Evolutionary conservation across 2,797 vertebrate species (phyloP).

Genomic region (Apogon talboti): DNA sequence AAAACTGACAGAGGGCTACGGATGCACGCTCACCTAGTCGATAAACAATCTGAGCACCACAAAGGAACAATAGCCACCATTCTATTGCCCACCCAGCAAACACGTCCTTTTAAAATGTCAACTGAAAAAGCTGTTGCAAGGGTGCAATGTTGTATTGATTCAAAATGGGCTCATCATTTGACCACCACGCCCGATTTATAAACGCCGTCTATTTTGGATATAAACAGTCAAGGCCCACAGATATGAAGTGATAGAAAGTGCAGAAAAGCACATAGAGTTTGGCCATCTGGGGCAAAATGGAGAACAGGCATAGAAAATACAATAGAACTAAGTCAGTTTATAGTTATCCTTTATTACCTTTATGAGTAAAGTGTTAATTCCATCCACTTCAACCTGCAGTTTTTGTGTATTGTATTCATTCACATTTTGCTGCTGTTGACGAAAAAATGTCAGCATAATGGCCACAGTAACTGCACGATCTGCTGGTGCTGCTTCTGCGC

Average conservation of each 20-base stretch:
- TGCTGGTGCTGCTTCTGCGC: too few species aligned
- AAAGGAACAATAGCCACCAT: constrained; percentile 76
- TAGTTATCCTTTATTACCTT: too few species aligned
- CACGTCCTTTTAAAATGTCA: constrained; percentile 78
- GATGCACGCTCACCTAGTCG: constrained; percentile 64
- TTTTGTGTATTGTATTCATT: too few species aligned
- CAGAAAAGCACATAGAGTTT: constrained; percentile 43
- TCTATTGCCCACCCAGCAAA: constrained; percentile 70
- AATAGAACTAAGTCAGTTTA: constrained; percentile 4
- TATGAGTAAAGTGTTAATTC: too few species aligned
- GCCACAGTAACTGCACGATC: too few species aligned
- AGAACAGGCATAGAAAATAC: constrained; percentile 16
- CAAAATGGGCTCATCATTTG: constrained; percentile 76
- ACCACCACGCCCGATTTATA: constrained; percentile 65
- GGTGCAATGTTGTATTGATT: constrained; percentile 73
- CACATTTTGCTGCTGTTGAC: too few species aligned
- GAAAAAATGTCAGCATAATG: too few species aligned
- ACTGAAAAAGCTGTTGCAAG: constrained; percentile 71
- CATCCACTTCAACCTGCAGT: too few species aligned
- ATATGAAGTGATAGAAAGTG: constrained; percentile 65
- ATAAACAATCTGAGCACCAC: constrained; percentile 82
- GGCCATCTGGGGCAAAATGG: constrained; percentile 17
- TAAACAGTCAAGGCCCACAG: constrained; percentile 32
- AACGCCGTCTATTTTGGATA: constrained; percentile 56
- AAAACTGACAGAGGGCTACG: constrained; percentile 51